A percentile compares a stretch with the other conserved stretches of the same genome.
phyloP scores from a whole-genome alignment of 2,888 invertebrate species.

The Papilio protenor region DNA sequence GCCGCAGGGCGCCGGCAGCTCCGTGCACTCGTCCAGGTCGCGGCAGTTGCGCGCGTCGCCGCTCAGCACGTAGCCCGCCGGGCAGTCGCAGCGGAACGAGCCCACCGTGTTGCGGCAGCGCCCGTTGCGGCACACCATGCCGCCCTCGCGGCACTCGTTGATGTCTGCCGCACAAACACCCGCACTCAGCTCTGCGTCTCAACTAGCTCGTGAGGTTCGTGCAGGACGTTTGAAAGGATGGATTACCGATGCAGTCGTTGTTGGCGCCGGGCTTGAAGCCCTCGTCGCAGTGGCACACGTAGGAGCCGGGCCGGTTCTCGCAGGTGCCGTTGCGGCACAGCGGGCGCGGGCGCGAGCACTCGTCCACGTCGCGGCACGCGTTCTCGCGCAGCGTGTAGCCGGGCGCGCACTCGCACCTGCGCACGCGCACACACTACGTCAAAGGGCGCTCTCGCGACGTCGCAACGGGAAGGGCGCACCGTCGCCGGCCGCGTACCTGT shows the following conservation, averaged over 20 bases:
- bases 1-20: slow-evolving; percentile 75
- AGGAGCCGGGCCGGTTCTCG: slow-evolving; percentile 88
- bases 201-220: too few relatives aligned
- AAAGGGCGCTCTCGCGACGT: background rate
- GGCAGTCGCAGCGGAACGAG: slow-evolving; percentile 92
- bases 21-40: slow-evolving; percentile 91
- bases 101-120: slow-evolving; percentile 92
- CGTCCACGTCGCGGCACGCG: slow-evolving; percentile 89
- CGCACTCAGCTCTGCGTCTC: background rate
- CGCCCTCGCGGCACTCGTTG: slow-evolving; percentile 93
- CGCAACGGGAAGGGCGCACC: background rate
- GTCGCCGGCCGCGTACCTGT: slow-evolving; percentile 72
- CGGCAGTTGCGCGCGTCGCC: slow-evolving; percentile 91
- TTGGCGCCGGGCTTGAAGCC: slow-evolving; percentile 91
- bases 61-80: slow-evolving; percentile 89
- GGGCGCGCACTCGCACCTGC: slow-evolving; percentile 87
- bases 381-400: slow-evolving; percentile 87
- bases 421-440: slow-evolving; percentile 2
- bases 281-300: slow-evolving; percentile 89
- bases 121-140: slow-evolving; percentile 93
- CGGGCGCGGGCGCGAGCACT: slow-evolving; percentile 88
- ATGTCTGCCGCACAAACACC: slow-evolving; percentile 80
- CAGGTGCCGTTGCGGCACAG: slow-evolving; percentile 91
- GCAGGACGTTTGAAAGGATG: background rate
- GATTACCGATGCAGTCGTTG: slow-evolving; percentile 89